Evolutionary conservation across 2,797 vertebrate genomes (phyloP).

Genomic region (Hippopotamyrus pictus): DNA sequence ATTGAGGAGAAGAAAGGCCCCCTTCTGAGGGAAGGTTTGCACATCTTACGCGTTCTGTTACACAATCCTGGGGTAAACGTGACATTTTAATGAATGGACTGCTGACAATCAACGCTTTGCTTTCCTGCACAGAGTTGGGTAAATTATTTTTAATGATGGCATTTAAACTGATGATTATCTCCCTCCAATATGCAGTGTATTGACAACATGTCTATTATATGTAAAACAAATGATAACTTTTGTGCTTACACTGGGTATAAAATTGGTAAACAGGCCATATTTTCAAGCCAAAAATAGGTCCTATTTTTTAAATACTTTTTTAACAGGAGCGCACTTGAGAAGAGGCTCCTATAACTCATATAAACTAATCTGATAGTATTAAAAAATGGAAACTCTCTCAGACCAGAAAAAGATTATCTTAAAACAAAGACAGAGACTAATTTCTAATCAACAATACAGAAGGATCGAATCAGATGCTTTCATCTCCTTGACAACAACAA

Average conservation of each 20-base stretch:
- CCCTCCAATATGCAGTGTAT: not conserved
- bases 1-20: conserved; percentile 58
- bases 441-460: not conserved
- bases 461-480: not conserved
- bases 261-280: not conserved
- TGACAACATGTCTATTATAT: conserved; percentile 9
- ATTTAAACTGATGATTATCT: conserved; percentile 20
- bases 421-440: not conserved
- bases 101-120: conserved; percentile 63
- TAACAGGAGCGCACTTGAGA: not conserved
- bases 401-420: not conserved
- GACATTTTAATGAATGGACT: conserved; percentile 56
- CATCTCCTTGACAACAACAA: not conserved
- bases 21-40: conserved; percentile 60
- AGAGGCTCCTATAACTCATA: not conserved
- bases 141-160: not conserved
- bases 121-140: conserved; percentile 25
- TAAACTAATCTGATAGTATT: not conserved
- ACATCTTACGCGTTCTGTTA: conserved; percentile 64
- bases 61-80: conserved; percentile 51
- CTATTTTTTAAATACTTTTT: not conserved
- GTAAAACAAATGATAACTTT: not conserved
- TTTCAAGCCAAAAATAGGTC: not conserved
- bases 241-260: not conserved
- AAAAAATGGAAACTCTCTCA: not conserved